Conservation (phyloP, 2,888 invertebrate species). For the Gymnoscelis rufifasciata region DNA sequence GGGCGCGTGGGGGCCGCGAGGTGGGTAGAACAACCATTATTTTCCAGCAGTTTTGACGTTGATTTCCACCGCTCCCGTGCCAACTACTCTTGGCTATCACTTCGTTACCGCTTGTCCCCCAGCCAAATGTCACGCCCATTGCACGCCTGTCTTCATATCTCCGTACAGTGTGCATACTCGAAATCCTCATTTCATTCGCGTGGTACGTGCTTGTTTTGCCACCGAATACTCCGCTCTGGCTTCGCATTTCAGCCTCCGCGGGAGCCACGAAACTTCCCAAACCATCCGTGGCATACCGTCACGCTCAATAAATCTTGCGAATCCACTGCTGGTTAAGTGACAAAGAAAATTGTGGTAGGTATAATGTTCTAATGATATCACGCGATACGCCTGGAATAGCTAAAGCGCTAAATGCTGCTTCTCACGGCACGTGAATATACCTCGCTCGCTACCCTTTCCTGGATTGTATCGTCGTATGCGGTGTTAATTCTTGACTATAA, state of each 20-base stretch:
- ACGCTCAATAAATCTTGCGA: conserved; percentile 54
- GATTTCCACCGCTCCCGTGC: conserved; percentile 36
- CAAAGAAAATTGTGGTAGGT: conserved; percentile 63
- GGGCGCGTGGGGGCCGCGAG: conserved; percentile 4
- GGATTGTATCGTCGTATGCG: conserved; percentile 41
- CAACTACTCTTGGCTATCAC: conserved; percentile 46
- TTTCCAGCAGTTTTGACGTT: conserved; percentile 31
- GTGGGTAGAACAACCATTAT: conserved; percentile 24
- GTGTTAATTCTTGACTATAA: conserved; percentile 47
- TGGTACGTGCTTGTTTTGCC: conserved; percentile 33
- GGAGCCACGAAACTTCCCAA: conserved; percentile 39
- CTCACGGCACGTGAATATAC: conserved; percentile 47
- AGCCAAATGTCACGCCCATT: conserved; percentile 43
- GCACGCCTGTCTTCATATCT: conserved; percentile 32
- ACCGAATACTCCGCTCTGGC: conserved; percentile 33
- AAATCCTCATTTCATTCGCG: conserved; percentile 33
- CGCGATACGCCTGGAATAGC: conserved; percentile 56
- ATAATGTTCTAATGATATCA: conserved; percentile 62
- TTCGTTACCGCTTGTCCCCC: conserved; percentile 37
- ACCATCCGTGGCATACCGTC: conserved; percentile 43
- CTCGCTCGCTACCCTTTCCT: conserved; percentile 39
- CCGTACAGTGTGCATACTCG: conserved; percentile 24
- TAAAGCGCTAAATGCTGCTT: conserved; percentile 56
- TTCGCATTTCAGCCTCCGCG: conserved; percentile 35
- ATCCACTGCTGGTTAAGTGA: conserved; percentile 56